Evolutionary conservation across 1,140 invertebrate species (phyloP).

Genomic region (Solenopsis fugax): DNA sequence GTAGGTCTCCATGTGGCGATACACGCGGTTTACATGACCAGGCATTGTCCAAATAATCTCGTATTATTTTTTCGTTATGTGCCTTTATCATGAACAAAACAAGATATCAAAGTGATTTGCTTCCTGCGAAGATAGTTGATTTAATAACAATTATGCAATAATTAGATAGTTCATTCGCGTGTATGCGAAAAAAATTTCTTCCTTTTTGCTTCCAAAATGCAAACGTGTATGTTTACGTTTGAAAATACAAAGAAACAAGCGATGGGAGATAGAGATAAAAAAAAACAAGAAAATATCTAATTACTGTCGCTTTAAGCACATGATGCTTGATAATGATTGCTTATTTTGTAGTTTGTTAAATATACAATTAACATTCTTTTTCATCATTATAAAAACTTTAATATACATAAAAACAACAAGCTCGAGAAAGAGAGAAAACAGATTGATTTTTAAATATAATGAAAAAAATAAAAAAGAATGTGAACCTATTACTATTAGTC

Average conservation of each 20-base stretch:
- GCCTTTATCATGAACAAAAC: slow-evolving; percentile 6
- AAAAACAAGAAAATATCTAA: neutral
- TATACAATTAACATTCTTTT: too few species aligned
- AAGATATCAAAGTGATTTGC: slow-evolving; percentile 36
- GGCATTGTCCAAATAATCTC: neutral
- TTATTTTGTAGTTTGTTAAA: too few species aligned
- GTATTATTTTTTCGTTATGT: neutral
- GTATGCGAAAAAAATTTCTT: neutral
- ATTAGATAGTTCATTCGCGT: neutral
- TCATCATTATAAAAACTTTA: too few species aligned
- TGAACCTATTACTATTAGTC: too few species aligned
- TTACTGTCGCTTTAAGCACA: too few species aligned
- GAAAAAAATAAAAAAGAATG: too few species aligned
- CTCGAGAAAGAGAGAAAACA: too few species aligned
- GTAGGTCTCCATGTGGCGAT: slow-evolving; percentile 3
- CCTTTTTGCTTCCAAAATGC: neutral
- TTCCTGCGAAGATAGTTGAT: slow-evolving; percentile 6
- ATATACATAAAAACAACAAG: too few species aligned
- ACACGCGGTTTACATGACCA: neutral
- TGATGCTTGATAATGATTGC: too few species aligned
- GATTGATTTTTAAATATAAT: too few species aligned
- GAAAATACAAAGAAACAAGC: neutral
- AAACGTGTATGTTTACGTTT: neutral
- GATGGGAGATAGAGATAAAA: neutral
- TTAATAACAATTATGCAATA: slow-evolving; percentile 35